These are phyloP conservation scores for Zeugodacus cucurbitae DNA, from an alignment of 1,140 invertebrate genomes.

Conservation along the genomic window DNA sequence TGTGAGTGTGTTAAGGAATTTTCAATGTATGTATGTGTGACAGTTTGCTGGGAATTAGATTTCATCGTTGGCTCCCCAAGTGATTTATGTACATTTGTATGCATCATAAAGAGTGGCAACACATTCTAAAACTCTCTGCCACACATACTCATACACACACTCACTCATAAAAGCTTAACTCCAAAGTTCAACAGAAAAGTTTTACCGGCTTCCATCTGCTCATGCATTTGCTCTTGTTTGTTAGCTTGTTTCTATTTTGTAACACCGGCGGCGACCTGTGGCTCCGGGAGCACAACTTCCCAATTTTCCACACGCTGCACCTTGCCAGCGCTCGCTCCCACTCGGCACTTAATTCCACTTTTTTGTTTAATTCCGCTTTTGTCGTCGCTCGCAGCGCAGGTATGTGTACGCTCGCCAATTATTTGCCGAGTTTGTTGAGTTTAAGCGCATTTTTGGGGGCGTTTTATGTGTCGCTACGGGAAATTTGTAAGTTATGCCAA, in stretches of 20 bases:
- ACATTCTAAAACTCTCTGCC: background rate
- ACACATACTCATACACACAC: background rate
- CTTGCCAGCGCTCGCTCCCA: background rate
- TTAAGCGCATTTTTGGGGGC: constrained; percentile 23
- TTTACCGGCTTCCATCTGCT: background rate
- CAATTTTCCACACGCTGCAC: background rate
- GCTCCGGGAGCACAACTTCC: background rate
- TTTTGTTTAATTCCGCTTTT: background rate
- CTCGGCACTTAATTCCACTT: background rate
- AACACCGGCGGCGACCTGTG: constrained; percentile 19
- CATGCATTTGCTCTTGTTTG: constrained; percentile 3
- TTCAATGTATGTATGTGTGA: background rate
- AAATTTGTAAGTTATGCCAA: constrained; percentile 21
- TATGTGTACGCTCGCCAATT: background rate
- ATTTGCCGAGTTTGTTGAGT: background rate
- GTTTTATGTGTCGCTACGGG: constrained; percentile 19
- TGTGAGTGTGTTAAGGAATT: background rate
- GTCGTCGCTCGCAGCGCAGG: background rate
- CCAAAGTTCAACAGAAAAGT: background rate
- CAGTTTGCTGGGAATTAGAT: background rate
- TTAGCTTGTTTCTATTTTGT: background rate
- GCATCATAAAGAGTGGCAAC: background rate
- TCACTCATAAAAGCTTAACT: background rate
- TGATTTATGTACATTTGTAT: background rate
- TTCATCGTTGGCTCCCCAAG: background rate